Evolutionary conservation across 2,797 vertebrate genomes (phyloP).

Genomic region (Manis javanica): DNA sequence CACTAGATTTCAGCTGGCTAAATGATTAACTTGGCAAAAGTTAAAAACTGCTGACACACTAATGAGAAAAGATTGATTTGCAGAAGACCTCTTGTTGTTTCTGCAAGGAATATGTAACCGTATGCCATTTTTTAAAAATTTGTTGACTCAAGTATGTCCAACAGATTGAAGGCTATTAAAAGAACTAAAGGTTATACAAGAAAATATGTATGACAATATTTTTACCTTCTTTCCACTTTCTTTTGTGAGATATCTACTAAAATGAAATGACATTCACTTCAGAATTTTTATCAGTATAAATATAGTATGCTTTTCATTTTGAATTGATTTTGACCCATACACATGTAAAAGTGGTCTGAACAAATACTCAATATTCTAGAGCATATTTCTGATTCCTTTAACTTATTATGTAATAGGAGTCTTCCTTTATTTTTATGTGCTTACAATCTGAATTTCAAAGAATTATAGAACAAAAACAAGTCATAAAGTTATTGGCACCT

Average conservation of each 20-base stretch:
- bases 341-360: neutral
- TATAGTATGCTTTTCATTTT: constrained; percentile 64
- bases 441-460: constrained; percentile 34
- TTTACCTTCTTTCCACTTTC: constrained; percentile 80
- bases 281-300: constrained; percentile 72
- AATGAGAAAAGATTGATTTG: constrained; percentile 75
- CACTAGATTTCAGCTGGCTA: constrained; percentile 65
- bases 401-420: constrained; percentile 11
- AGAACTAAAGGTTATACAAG: constrained; percentile 53
- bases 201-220: constrained; percentile 58
- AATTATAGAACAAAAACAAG: constrained; percentile 18
- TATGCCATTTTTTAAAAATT: constrained; percentile 50
- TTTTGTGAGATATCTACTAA: constrained; percentile 69
- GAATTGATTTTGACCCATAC: constrained; percentile 66
- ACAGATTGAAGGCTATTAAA: constrained; percentile 71
- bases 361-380: neutral
- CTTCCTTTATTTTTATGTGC: constrained; percentile 38
- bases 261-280: constrained; percentile 59
- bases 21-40: constrained; percentile 70
- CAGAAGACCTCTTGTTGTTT: constrained; percentile 68
- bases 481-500: neutral
- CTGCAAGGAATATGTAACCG: constrained; percentile 64
- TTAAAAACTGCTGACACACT: constrained; percentile 75
- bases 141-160: constrained; percentile 73
- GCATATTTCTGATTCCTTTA: constrained; percentile 28